These are phyloP conservation scores for Caenorhabditis uteleia DNA, from an alignment of 2,888 invertebrate species.

Conservation along the genomic window DNA sequence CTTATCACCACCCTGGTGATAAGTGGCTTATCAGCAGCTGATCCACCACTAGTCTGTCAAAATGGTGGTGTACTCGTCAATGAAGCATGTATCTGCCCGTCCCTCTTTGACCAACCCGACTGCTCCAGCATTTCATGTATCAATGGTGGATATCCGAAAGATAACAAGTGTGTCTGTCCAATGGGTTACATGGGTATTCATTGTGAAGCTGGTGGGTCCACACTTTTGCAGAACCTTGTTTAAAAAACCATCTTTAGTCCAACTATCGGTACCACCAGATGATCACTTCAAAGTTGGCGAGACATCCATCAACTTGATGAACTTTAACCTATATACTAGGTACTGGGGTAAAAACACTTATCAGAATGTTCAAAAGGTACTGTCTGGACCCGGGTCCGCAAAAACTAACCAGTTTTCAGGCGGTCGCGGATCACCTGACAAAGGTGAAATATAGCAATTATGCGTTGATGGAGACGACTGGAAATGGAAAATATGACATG, in stretches of 20 bases:
- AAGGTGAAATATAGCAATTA: constrained; percentile 5
- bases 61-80: no score
- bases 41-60: no score
- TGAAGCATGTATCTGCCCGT: no score
- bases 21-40: no score
- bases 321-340: constrained; percentile 21
- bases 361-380: constrained; percentile 6
- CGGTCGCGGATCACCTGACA: no score
- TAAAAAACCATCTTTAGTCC: constrained; percentile 9
- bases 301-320: constrained; percentile 20
- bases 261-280: constrained; percentile 18
- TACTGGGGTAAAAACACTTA: constrained; percentile 25
- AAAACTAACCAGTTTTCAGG: neutral
- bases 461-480: constrained; percentile 7
- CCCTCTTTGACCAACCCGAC: neutral
- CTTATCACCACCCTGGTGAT: no score
- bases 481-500: neutral
- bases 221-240: no score
- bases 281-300: constrained; percentile 6
- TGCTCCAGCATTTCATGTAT: constrained; percentile 8
- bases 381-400: neutral
- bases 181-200: constrained; percentile 26
- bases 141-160: constrained; percentile 16
- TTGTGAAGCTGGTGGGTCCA: constrained; percentile 37
- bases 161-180: constrained; percentile 13